Evolutionary conservation across 2,113 vertebrate species (phyloP).

Genomic region (Plectropomus leopardus): DNA sequence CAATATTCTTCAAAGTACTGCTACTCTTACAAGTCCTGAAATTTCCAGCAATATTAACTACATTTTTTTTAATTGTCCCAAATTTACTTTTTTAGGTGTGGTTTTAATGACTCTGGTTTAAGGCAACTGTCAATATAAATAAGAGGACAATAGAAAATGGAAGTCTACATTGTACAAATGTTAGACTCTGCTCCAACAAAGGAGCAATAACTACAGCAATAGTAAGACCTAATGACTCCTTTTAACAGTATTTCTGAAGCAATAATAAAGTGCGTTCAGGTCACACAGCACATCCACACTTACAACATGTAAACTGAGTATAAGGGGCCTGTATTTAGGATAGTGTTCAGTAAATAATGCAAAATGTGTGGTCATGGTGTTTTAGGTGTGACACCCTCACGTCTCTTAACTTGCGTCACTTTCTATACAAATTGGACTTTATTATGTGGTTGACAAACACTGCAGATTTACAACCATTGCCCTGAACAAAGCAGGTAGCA

Average conservation of each 20-base stretch:
- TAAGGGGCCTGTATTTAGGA: constrained; percentile 7
- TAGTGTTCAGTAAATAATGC: constrained; percentile 12
- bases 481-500: background rate
- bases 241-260: background rate
- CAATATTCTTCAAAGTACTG: too few relatives aligned
- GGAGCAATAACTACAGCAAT: background rate
- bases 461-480: background rate
- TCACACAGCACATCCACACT: constrained; percentile 3
- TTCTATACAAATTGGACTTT: constrained; percentile 16
- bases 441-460: constrained; percentile 23
- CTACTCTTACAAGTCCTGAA: background rate
- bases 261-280: constrained; percentile 14
- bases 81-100: background rate
- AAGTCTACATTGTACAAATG: background rate
- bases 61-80: background rate
- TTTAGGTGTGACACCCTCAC: constrained; percentile 21
- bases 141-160: background rate
- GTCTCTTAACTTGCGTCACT: constrained; percentile 36
- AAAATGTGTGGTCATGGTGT: background rate
- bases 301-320: background rate
- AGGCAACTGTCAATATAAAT: background rate
- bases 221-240: background rate
- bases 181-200: background rate
- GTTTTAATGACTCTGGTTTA: background rate
- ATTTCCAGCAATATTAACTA: background rate